Evolutionary conservation across 2,888 invertebrate species (phyloP).

Genomic region (Thera obeliscata): DNA sequence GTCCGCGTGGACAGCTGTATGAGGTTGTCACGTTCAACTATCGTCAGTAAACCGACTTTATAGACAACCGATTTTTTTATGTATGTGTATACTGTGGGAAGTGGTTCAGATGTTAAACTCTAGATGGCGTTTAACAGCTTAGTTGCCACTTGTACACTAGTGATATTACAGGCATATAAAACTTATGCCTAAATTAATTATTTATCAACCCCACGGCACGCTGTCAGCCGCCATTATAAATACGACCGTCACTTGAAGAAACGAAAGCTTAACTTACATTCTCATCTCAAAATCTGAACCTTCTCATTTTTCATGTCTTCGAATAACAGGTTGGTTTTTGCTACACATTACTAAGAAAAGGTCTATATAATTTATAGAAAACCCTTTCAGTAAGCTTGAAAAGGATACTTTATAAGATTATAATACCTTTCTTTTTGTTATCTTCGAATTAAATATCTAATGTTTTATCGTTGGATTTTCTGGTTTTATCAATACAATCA

Average conservation of each 20-base stretch:
- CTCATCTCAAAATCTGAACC: constrained; percentile 11
- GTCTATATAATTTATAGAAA: constrained; percentile 33
- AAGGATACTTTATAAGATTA: neutral
- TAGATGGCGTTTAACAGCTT: too few relatives aligned
- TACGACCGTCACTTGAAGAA: neutral
- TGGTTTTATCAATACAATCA: neutral
- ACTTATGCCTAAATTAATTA: too few relatives aligned
- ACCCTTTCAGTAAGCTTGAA: constrained; percentile 32
- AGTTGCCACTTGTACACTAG: too few relatives aligned
- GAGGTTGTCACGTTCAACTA: too few relatives aligned
- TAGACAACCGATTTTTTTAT: too few relatives aligned
- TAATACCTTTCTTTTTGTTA: neutral
- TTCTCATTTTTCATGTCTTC: constrained; percentile 31
- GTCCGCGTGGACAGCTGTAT: too few relatives aligned
- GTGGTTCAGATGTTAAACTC: too few relatives aligned
- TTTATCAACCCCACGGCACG: too few relatives aligned
- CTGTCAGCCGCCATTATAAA: neutral
- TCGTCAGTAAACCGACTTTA: too few relatives aligned
- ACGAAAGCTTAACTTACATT: neutral
- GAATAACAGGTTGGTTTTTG: constrained; percentile 23
- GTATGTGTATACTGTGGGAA: too few relatives aligned
- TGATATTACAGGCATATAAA: too few relatives aligned
- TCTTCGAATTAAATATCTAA: neutral
- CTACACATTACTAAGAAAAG: constrained; percentile 17
- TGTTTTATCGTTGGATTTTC: too few relatives aligned